Evolutionary conservation across 2,113 vertebrate genomes (phyloP).

Genomic region (Chitala chitala): DNA sequence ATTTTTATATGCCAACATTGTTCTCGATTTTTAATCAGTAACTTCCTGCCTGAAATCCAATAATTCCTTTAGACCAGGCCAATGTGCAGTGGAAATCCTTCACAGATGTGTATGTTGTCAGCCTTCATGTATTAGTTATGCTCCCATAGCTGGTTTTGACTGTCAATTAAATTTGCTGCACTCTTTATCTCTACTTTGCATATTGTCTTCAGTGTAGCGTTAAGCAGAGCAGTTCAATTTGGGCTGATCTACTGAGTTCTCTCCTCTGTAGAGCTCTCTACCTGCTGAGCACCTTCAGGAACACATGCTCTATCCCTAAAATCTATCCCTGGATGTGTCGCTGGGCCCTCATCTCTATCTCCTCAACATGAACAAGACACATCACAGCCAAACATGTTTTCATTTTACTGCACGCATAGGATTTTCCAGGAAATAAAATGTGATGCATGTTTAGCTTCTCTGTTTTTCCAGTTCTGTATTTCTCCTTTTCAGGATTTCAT

Average conservation of each 20-base stretch:
- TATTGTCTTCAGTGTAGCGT: not conserved
- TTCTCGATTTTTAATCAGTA: not conserved
- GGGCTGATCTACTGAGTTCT: not conserved
- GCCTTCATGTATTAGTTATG: not conserved
- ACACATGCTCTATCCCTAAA: not conserved
- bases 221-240: not conserved
- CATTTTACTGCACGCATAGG: not conserved
- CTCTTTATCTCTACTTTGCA: not conserved
- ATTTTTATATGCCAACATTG: not conserved
- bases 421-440: too few species aligned
- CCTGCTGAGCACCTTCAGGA: not conserved
- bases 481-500: too few species aligned
- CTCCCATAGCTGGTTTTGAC: not conserved
- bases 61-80: too few species aligned
- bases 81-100: too few species aligned
- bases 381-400: conserved; percentile 9
- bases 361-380: not conserved
- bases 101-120: not conserved
- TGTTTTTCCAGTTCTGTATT: too few species aligned
- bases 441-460: too few species aligned
- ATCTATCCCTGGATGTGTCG: not conserved
- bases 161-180: not conserved
- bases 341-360: not conserved
- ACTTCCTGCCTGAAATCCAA: too few species aligned
- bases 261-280: not conserved